Conservation (phyloP, 2,888 invertebrate species). For the Limnephilus auricula region DNA sequence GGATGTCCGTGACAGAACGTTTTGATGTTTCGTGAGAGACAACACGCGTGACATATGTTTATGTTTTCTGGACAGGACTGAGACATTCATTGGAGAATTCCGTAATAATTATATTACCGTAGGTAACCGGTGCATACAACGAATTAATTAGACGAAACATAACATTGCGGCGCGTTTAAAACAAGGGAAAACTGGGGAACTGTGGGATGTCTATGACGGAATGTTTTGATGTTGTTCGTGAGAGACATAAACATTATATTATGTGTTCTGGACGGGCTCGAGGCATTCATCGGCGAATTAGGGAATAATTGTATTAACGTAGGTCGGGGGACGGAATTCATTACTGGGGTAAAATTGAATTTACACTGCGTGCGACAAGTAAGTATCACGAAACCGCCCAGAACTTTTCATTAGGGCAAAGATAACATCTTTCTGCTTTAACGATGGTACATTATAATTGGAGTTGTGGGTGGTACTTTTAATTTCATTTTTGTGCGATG, state of each 20-base stretch:
- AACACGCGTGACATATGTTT: neutral
- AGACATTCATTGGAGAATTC: neutral
- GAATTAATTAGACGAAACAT: neutral
- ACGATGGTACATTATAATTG: slow-evolving; percentile 41
- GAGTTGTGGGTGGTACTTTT: slow-evolving; percentile 7
- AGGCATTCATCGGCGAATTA: slow-evolving; percentile 39
- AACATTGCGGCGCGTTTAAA: neutral
- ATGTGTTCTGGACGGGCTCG: slow-evolving; percentile 27
- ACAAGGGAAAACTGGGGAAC: neutral
- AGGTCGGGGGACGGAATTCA: slow-evolving; percentile 54
- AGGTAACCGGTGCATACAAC: neutral
- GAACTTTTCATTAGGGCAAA: slow-evolving; percentile 51
- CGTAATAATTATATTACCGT: neutral
- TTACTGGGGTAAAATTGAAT: slow-evolving; percentile 51
- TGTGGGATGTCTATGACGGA: neutral
- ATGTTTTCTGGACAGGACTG: neutral
- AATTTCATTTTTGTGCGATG: slow-evolving; percentile 11
- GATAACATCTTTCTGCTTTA: slow-evolving; percentile 44
- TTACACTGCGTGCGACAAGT: slow-evolving; percentile 48
- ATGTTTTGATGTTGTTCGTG: neutral
- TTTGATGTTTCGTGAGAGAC: neutral
- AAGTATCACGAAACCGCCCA: slow-evolving; percentile 40
- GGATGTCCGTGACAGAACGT: neutral
- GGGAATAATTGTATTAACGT: slow-evolving; percentile 53
- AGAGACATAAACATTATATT: neutral